Evolutionary conservation across 2,113 vertebrate genomes (phyloP), one percentile per base, ranked within the genome.

Genomic region (Menidia beryllina): DNA sequence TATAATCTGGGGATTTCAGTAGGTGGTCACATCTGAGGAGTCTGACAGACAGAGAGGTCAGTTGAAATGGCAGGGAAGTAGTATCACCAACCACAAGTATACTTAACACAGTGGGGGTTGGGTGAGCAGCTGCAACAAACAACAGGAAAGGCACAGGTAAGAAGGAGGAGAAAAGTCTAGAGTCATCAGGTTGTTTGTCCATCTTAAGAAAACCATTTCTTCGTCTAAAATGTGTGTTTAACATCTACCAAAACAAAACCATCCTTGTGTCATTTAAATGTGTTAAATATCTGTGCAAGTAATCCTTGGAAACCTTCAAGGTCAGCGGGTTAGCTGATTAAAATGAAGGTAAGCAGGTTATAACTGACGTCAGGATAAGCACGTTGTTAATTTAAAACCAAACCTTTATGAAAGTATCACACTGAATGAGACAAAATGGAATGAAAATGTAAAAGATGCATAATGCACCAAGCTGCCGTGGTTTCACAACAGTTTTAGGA

Each of bases 21-120:
- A 59, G 61, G 71, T 79, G 82, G 85, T 81, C 81, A 83, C 72
- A 83, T 86, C 85, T 79, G 79, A 81, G 75, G 63, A 75, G 81
- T 83, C 69, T 67, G 64, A 82, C 60, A 61, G 80, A 80, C 70
- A 73, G 47, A 75, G 66, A 65, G 78, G 84, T 83, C 77, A 71
- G 58, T 20, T 49, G 59, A 67, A 77, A 70, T 60, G 12, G 67
- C 78, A 52, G 78, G 72, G 71, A 82, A 25, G 78, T 73, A 69
- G 77, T 76, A 72, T 71, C 73, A 67, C 66, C 39, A 60, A 51
- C 48, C 36, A 49, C 34, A 51, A 73, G 62, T 65, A 54, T 10
- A 3, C 45, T 64, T 20, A 72, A 79, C 45, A 58, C 58, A 57
- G 69, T 15, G 43, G 68, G 68, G 25, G 48, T 51, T 34, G 62